These are phyloP conservation scores for Melanargia galathea DNA, from an alignment of 2,888 invertebrate genomes.

Conservation along the genomic window DNA sequence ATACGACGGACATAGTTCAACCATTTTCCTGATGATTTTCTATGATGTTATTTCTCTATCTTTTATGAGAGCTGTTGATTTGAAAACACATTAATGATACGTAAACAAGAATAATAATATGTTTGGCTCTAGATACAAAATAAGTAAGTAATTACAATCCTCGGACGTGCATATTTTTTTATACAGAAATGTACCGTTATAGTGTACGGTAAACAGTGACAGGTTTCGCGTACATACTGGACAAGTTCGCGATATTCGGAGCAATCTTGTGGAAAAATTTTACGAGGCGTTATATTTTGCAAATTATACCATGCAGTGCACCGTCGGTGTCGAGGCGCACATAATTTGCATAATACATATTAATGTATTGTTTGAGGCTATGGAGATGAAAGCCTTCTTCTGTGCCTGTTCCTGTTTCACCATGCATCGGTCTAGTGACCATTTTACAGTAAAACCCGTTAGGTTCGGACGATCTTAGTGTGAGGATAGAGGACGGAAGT, in stretches of 20 bases:
- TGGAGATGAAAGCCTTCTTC: background rate
- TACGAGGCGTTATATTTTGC: slow-evolving; percentile 14
- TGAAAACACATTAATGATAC: background rate
- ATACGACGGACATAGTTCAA: no score
- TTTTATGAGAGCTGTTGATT: background rate
- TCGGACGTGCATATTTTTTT: slow-evolving; percentile 23
- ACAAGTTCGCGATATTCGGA: slow-evolving; percentile 33
- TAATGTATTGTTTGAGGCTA: background rate
- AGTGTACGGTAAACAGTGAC: slow-evolving; percentile 43
- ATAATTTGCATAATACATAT: background rate
- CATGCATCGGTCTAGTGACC: background rate
- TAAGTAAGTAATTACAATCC: slow-evolving; percentile 14
- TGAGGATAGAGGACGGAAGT: no score
- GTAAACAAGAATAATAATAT: background rate
- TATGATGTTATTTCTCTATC: background rate
- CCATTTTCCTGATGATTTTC: background rate
- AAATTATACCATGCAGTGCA: background rate
- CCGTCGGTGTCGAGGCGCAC: background rate
- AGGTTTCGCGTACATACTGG: slow-evolving; percentile 41
- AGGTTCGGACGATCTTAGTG: no score
- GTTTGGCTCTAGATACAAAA: background rate
- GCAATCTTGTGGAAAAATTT: slow-evolving; percentile 26
- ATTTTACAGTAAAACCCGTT: background rate
- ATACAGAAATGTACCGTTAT: slow-evolving; percentile 41
- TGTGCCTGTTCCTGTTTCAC: no score